These are phyloP conservation scores for Chromis chromis DNA, from an alignment of 2,797 vertebrate species.

Conservation along the genomic window DNA sequence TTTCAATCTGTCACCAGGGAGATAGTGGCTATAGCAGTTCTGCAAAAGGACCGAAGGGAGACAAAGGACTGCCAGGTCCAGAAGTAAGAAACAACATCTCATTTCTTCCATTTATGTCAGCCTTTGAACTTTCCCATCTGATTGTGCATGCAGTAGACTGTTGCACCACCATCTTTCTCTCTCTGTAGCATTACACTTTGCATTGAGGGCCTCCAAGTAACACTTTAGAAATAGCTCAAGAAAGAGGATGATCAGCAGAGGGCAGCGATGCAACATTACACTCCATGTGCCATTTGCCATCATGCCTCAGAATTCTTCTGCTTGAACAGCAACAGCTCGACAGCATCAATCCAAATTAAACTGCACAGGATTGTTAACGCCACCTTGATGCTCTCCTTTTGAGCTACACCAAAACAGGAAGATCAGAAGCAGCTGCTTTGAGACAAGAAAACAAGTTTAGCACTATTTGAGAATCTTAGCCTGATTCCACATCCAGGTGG, in stretches of 20 bases:
- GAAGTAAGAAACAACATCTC: slow-evolving; percentile 52
- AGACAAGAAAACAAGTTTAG: neutral
- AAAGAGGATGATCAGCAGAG: slow-evolving; percentile 54
- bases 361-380: neutral
- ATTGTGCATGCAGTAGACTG: neutral
- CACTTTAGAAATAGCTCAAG: neutral
- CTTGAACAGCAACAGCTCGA: neutral
- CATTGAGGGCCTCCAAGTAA: neutral
- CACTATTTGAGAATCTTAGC: neutral
- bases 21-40: slow-evolving; percentile 24
- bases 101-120: neutral
- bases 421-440: neutral
- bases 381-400: neutral
- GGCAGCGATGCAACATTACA: slow-evolving; percentile 50
- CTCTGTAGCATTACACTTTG: neutral
- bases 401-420: neutral
- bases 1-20: slow-evolving; percentile 60
- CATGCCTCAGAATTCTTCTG: neutral
- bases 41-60: slow-evolving; percentile 65
- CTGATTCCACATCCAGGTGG: neutral
- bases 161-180: neutral
- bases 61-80: slow-evolving; percentile 59
- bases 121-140: neutral
- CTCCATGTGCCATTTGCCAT: neutral
- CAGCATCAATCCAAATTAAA: neutral